These are phyloP conservation scores for Folsomia candida DNA, from an alignment of 2,888 invertebrate genomes.

Conservation along the genomic window DNA sequence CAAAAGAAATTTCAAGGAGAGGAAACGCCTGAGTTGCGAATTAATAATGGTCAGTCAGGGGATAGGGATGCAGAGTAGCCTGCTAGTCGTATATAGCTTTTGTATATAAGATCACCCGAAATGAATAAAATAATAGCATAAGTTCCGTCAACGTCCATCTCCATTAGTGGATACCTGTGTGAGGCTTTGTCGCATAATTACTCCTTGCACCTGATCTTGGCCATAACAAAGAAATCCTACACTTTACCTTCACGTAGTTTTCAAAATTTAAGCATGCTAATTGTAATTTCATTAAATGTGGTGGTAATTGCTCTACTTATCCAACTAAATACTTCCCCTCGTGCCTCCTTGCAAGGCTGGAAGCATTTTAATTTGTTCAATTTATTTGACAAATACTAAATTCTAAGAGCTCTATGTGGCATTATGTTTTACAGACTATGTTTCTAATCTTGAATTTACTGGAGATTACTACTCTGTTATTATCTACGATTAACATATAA, in stretches of 20 bases:
- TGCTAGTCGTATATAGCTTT: neutral
- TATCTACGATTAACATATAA: too few species aligned
- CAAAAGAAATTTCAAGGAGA: slow-evolving; percentile 14
- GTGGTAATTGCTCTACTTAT: neutral
- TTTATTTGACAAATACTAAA: neutral
- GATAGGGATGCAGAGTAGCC: neutral
- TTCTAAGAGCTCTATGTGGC: too few species aligned
- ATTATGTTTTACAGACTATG: too few species aligned
- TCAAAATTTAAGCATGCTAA: neutral
- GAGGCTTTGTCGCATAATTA: neutral
- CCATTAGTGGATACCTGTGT: neutral
- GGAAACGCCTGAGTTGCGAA: slow-evolving; percentile 13
- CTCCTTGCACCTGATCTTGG: slow-evolving; percentile 21
- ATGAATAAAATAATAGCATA: neutral
- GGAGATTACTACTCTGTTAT: too few species aligned
- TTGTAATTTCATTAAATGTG: neutral
- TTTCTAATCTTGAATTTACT: too few species aligned
- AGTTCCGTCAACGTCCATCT: neutral
- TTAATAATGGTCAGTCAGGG: neutral
- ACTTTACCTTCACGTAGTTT: neutral
- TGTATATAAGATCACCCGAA: neutral
- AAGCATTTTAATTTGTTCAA: neutral
- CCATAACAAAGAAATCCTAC: neutral
- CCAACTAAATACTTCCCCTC: too few species aligned
- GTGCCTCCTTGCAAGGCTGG: too few species aligned